Evolutionary conservation across 2,113 vertebrate genomes (phyloP).

Genomic region (Lethenteron reissneri): DNA sequence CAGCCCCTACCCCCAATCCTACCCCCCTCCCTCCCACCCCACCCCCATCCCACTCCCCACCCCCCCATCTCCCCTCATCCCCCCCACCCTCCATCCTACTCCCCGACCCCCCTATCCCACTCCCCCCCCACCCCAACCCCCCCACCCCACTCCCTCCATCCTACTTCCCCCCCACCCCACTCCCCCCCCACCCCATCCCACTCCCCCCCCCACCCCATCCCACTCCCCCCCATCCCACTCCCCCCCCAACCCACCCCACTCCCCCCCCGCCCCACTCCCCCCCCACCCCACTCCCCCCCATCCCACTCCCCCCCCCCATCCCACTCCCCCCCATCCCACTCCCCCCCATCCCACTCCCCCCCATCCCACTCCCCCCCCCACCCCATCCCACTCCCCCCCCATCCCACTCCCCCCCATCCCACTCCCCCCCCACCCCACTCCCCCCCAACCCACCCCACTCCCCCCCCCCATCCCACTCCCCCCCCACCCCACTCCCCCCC

Average conservation of each 20-base stretch:
- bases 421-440: background rate
- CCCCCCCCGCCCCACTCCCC: background rate
- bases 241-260: background rate
- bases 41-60: background rate
- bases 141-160: background rate
- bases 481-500: background rate
- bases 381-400: background rate
- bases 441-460: background rate
- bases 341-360: background rate
- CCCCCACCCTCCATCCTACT: background rate
- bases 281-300: background rate
- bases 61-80: background rate
- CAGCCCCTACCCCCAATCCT: background rate
- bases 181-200: background rate
- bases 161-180: background rate
- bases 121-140: background rate
- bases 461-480: background rate
- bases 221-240: background rate
- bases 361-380: background rate
- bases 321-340: background rate
- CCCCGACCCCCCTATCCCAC: background rate
- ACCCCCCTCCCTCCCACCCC: background rate
- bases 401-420: background rate
- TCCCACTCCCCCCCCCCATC: background rate
- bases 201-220: background rate